Evolutionary conservation across 2,113 vertebrate genomes (phyloP).

Genomic region (Psammodynastes pulverulentus): DNA sequence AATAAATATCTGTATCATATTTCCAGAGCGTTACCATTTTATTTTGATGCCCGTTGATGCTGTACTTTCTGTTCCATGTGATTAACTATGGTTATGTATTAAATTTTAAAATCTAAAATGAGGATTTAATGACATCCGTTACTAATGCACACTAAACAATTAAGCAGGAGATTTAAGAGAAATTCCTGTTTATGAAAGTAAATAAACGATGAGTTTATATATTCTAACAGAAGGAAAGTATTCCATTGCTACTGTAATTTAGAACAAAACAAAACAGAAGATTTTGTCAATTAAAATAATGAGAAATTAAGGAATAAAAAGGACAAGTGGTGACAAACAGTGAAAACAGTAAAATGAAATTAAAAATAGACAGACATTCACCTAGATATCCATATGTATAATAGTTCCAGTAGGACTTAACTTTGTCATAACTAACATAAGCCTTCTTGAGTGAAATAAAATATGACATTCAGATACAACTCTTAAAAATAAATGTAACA

Average conservation of each 20-base stretch:
- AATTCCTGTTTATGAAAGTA: background rate
- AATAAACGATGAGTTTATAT: background rate
- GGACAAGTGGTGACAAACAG: background rate
- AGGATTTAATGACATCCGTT: background rate
- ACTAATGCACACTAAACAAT: slow-evolving; percentile 5
- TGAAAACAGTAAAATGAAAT: background rate
- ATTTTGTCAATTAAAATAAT: background rate
- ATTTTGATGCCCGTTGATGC: background rate
- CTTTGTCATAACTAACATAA: background rate
- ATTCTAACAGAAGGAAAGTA: background rate
- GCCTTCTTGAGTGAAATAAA: background rate
- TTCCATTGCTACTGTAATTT: background rate
- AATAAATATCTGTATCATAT: background rate
- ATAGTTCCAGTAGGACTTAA: background rate
- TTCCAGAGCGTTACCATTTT: background rate
- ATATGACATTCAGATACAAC: background rate
- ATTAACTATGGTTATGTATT: background rate
- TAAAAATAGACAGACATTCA: background rate
- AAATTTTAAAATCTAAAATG: slow-evolving; percentile 24
- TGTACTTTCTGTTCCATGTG: background rate
- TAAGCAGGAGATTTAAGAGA: slow-evolving; percentile 17
- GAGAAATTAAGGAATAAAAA: background rate
- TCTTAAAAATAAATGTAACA: background rate
- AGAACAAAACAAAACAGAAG: background rate
- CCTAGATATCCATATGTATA: background rate